Evolutionary conservation across 1,140 invertebrate species (phyloP).

Genomic region (Alviniconcha marisindica): DNA sequence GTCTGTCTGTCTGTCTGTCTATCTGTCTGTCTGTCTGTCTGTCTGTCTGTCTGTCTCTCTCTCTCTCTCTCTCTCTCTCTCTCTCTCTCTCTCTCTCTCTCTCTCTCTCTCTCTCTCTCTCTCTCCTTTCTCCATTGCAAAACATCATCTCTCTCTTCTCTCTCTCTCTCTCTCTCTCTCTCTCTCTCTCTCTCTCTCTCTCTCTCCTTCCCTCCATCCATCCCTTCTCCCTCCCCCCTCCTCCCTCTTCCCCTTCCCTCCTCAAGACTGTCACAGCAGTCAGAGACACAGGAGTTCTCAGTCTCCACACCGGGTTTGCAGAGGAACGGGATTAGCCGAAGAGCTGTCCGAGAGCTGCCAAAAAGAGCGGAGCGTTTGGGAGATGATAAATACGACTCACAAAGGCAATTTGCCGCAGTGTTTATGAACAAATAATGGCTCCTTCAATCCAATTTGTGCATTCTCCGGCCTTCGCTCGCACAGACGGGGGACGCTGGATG

Average conservation of each 20-base stretch:
- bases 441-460: neutral
- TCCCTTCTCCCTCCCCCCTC: neutral
- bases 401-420: conserved; percentile 22
- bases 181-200: neutral
- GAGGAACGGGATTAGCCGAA: no score
- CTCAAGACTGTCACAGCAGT: no score
- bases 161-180: neutral
- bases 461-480: neutral
- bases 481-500: no score
- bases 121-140: neutral
- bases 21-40: neutral
- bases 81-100: neutral
- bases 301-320: no score
- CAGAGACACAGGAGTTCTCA: no score
- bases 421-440: conserved; percentile 26
- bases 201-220: neutral
- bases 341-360: no score
- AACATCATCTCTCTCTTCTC: no score
- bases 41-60: neutral
- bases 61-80: neutral
- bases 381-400: conserved; percentile 17
- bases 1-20: neutral
- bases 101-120: neutral
- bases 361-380: conserved; percentile 11
- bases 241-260: neutral